phyloP scores from a whole-genome alignment of 2,113 vertebrate species.

The Phyllostomus discolor region DNA sequence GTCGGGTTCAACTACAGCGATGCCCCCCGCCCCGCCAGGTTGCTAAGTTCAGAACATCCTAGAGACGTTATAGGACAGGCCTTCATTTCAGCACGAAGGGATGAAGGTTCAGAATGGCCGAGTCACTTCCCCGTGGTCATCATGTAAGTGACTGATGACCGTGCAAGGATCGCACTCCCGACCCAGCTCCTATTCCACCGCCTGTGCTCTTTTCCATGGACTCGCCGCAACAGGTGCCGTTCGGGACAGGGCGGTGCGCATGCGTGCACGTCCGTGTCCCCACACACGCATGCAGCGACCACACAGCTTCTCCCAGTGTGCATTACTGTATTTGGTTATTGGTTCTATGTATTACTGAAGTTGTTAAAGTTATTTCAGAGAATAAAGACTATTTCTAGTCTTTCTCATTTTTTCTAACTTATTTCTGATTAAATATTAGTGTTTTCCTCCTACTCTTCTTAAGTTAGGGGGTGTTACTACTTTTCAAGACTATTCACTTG shows the following conservation, averaged over 20 bases:
- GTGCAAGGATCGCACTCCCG: neutral
- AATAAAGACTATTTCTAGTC: neutral
- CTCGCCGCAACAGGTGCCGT: neutral
- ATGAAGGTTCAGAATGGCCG: neutral
- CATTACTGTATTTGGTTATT: neutral
- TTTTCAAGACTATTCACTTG: neutral
- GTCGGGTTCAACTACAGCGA: neutral
- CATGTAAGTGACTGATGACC: neutral
- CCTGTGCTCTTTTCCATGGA: neutral
- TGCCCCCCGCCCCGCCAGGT: neutral
- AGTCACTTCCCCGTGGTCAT: neutral
- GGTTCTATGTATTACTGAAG: neutral
- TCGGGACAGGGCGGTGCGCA: neutral
- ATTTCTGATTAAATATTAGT: neutral
- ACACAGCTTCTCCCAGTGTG: neutral
- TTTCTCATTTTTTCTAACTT: neutral
- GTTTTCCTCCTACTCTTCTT: neutral
- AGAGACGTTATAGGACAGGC: neutral
- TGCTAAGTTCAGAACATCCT: neutral
- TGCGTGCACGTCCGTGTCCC: rapidly evolving
- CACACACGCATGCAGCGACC: neutral
- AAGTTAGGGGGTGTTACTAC: neutral
- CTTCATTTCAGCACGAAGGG: neutral
- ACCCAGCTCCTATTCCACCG: neutral
- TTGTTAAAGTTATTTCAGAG: neutral